Percentiles rank a stretch among this genome's conserved stretches.
These are phyloP conservation scores for Rhinolophus ferrumequinum DNA, from an alignment of 2,113 vertebrate species.

Conservation along the genomic window DNA sequence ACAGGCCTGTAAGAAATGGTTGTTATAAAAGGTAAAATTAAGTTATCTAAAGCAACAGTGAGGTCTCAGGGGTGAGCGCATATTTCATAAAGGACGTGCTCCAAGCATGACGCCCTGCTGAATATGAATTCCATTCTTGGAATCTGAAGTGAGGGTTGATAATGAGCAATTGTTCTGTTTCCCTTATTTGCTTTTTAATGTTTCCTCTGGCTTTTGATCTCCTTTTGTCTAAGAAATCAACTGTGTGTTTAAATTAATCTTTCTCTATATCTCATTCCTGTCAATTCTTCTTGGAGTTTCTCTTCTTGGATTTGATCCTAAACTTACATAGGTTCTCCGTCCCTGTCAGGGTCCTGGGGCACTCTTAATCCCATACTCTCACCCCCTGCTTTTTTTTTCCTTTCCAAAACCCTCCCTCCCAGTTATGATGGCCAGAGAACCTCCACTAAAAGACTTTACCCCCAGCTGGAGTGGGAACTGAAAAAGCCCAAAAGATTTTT, in stretches of 20 bases:
- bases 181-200: background rate
- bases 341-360: background rate
- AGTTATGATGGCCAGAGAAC: background rate
- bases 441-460: background rate
- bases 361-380: background rate
- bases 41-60: background rate
- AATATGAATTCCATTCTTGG: background rate
- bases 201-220: background rate
- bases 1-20: background rate
- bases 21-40: background rate
- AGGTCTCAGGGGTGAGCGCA: background rate
- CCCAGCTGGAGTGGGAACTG: accelerated
- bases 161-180: background rate
- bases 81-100: background rate
- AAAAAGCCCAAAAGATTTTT: background rate
- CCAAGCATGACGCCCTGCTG: background rate
- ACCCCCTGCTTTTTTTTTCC: background rate
- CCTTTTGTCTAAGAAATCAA: background rate
- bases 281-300: background rate
- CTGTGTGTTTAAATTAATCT: background rate
- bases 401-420: background rate
- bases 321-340: background rate
- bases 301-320: background rate
- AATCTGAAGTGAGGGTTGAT: background rate
- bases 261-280: background rate